phyloP scores from a whole-genome alignment of 1,140 invertebrate species.

The Campoletis sonorensis region DNA sequence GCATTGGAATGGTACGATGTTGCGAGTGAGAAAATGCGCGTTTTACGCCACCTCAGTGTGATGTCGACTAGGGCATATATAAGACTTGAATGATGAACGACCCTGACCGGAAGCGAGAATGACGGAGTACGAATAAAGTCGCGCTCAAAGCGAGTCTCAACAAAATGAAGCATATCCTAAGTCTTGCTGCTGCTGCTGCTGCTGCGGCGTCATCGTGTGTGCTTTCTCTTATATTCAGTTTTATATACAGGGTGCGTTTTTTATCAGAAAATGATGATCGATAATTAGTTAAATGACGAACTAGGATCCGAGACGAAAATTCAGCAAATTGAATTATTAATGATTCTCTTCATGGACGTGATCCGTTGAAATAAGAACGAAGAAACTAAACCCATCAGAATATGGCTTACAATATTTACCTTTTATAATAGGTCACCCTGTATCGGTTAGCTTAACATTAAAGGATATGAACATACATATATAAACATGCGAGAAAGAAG shows the following conservation, averaged over 20 bases:
- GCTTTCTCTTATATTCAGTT: neutral
- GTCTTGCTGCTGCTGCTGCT: too few species aligned
- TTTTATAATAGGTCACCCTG: too few species aligned
- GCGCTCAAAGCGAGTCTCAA: constrained; percentile 2
- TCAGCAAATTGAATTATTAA: neutral
- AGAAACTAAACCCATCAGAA: too few species aligned
- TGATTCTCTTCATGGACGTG: too few species aligned
- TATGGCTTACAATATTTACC: too few species aligned
- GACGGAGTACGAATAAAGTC: constrained; percentile 35
- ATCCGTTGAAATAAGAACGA: too few species aligned
- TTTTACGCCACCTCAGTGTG: neutral
- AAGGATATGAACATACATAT: neutral
- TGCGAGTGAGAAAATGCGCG: constrained; percentile 3
- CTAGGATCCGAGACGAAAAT: too few species aligned
- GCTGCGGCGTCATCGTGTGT: neutral
- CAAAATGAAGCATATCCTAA: neutral
- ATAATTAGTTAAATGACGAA: too few species aligned
- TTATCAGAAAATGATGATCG: too few species aligned
- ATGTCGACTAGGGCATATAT: neutral
- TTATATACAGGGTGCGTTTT: neutral
- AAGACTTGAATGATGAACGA: constrained; percentile 20
- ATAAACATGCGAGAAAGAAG: neutral
- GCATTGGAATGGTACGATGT: neutral
- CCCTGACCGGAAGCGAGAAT: constrained; percentile 35
- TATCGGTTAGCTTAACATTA: too few species aligned